Evolutionary conservation across 2,797 vertebrate genomes (phyloP).

Genomic region (Propithecus deckenii): DNA sequence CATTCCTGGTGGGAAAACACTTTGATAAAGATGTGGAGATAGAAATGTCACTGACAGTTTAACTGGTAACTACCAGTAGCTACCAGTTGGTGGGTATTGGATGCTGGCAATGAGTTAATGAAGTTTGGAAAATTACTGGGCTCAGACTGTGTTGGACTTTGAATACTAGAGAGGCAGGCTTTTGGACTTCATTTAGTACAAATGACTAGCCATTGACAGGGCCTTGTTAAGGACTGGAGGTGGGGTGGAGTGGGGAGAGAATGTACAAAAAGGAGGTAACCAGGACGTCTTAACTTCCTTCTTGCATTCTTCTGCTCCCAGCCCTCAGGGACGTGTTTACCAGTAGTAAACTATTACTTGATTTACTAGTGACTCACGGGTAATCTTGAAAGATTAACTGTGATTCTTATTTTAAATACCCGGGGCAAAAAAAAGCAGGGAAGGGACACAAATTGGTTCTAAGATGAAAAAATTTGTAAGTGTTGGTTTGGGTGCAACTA

Average conservation of each 20-base stretch:
- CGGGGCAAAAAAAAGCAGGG: background rate
- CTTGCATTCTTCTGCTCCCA: background rate
- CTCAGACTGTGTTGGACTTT: background rate
- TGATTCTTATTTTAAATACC: background rate
- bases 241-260: background rate
- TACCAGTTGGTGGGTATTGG: constrained; percentile 22
- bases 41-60: background rate
- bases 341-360: background rate
- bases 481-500: background rate
- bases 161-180: background rate
- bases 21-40: background rate
- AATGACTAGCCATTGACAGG: background rate
- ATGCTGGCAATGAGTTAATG: constrained; percentile 11
- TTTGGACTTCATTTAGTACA: background rate
- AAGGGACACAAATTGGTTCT: background rate
- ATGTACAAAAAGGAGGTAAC: background rate
- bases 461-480: background rate
- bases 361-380: background rate
- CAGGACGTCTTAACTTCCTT: background rate
- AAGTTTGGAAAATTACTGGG: constrained; percentile 1
- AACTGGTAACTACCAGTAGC: background rate
- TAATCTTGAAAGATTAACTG: constrained; percentile 16
- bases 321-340: background rate
- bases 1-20: background rate
- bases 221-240: background rate